phyloP scores from a whole-genome alignment of 1,140 invertebrate species.

The Lucilia sericata region DNA sequence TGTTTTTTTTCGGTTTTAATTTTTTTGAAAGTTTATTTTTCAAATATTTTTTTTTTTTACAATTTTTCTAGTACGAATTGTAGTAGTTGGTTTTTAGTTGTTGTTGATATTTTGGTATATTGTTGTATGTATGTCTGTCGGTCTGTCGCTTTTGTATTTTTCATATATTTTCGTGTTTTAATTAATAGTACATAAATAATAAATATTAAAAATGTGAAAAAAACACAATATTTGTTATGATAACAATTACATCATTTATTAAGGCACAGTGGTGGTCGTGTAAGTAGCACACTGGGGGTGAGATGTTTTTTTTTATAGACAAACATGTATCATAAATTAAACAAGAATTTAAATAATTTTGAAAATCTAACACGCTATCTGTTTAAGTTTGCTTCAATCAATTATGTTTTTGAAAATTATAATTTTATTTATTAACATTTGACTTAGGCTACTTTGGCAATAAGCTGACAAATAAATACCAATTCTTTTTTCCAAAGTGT shows the following conservation, averaged over 20 bases:
- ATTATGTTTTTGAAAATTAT: no score
- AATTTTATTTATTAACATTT: no score
- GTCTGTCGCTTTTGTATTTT: not conserved
- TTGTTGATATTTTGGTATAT: not conserved
- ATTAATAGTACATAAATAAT: conserved; percentile 13
- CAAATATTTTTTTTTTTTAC: not conserved
- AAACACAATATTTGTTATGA: conserved; percentile 1
- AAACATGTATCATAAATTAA: no score
- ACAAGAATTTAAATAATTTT: no score
- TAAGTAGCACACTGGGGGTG: not conserved
- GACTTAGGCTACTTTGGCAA: no score
- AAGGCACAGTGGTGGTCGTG: not conserved
- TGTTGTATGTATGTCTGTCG: not conserved
- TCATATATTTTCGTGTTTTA: not conserved
- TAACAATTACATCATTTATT: conserved; percentile 17
- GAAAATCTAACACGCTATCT: no score
- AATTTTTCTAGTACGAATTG: not conserved
- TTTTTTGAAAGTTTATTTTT: conserved; percentile 18
- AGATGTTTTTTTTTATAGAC: no score
- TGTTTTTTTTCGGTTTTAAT: conserved; percentile 1
- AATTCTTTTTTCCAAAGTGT: no score
- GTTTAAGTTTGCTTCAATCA: no score
- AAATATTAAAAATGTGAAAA: not conserved
- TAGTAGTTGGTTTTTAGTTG: not conserved
- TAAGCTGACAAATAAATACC: no score